Evolutionary conservation across 2,113 vertebrate species (phyloP).

Genomic region (Reinhardtius hippoglossoides): DNA sequence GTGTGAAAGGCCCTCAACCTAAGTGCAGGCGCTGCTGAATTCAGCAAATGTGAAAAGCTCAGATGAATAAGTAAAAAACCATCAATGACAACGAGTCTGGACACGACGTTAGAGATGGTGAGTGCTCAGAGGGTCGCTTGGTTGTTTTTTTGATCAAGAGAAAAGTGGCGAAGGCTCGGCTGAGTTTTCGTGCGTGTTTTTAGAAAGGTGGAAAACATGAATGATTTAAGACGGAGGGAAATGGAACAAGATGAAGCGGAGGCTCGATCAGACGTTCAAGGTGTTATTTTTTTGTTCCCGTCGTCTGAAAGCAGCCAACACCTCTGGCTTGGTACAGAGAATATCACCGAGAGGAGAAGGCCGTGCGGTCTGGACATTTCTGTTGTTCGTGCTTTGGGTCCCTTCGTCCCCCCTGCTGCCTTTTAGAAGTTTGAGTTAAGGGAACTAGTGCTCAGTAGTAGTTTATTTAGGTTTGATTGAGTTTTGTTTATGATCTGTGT

Average conservation of each 20-base stretch:
- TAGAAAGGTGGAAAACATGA: conserved; percentile 39
- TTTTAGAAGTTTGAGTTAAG: background rate
- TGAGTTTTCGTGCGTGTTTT: conserved; percentile 50
- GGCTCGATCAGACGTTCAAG: conserved; percentile 12
- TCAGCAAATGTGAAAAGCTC: conserved; percentile 46
- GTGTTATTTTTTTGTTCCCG: conserved; percentile 9
- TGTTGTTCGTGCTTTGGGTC: no score
- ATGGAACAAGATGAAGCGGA: conserved; percentile 16
- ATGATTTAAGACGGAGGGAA: conserved; percentile 60
- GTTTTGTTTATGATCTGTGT: no score
- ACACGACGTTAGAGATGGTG: conserved; percentile 44
- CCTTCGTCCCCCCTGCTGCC: background rate
- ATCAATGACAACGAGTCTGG: conserved; percentile 56
- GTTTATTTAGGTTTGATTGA: no score
- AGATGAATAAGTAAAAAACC: conserved; percentile 66
- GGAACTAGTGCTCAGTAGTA: no score
- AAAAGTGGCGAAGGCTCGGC: conserved; percentile 27
- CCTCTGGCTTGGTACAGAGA: background rate
- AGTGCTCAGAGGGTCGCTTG: conserved; percentile 38
- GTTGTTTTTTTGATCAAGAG: conserved; percentile 38
- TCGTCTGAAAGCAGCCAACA: conserved; percentile 31
- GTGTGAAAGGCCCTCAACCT: conserved; percentile 68
- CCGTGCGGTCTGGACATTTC: no score
- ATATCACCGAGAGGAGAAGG: background rate
- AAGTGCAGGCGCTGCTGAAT: conserved; percentile 63